Percentiles rank a stretch among this genome's conserved stretches.
Conservation (phyloP, 2,888 invertebrate genomes). For the Coleophora deauratella region DNA sequence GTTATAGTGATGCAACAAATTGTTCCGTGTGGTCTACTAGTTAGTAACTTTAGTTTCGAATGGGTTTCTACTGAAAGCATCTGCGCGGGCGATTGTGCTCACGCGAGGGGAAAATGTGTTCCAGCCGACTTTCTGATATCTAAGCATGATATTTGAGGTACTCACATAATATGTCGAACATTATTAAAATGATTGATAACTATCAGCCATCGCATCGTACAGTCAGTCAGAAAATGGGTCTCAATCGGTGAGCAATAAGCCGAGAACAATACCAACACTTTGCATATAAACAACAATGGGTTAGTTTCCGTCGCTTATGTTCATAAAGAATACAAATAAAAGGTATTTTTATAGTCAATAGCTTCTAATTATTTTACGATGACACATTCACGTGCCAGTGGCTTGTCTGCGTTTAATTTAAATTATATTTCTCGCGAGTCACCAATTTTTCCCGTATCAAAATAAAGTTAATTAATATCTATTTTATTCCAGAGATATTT, state of each 20-base stretch:
- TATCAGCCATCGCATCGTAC: background rate
- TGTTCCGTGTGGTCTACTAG: slow-evolving; percentile 25
- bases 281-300: background rate
- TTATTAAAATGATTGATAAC: background rate
- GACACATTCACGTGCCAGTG: no score
- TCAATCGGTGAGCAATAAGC: background rate
- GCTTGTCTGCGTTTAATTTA: no score
- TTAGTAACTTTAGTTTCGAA: slow-evolving; percentile 18
- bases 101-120: slow-evolving; percentile 34
- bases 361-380: no score
- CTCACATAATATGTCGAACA: background rate
- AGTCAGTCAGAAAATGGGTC: background rate
- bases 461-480: no score
- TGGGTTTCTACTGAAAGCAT: slow-evolving; percentile 34
- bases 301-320: no score
- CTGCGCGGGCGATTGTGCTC: slow-evolving; percentile 30
- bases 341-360: no score
- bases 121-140: slow-evolving; percentile 25
- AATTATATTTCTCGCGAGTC: no score
- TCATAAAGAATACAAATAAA: no score
- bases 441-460: no score
- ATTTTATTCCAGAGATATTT: no score
- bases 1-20: slow-evolving; percentile 24
- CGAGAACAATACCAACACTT: background rate
- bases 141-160: slow-evolving; percentile 1